These are phyloP conservation scores for Lophotriccus pileatus DNA, from an alignment of 2,797 vertebrate genomes.

Conservation along the genomic window DNA sequence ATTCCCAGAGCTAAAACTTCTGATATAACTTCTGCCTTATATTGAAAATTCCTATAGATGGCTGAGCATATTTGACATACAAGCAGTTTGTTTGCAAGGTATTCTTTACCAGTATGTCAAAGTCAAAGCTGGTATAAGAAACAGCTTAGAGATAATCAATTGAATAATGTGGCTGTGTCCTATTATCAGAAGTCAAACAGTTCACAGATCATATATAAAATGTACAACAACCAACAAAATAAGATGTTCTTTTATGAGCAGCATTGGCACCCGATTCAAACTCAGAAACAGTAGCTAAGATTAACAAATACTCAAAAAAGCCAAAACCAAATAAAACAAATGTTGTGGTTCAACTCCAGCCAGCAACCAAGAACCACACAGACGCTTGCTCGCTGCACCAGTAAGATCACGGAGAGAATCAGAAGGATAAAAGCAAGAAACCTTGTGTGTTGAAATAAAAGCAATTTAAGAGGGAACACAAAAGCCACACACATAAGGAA, in stretches of 20 bases:
- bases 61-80: not conserved
- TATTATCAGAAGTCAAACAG: not conserved
- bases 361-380: not conserved
- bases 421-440: not conserved
- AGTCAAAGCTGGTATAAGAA: not conserved
- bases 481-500: not conserved
- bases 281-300: not conserved
- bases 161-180: not conserved
- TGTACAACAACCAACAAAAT: not conserved
- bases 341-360: not conserved
- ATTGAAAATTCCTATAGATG: not conserved
- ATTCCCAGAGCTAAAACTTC: not conserved
- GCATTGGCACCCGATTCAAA: not conserved
- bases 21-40: not conserved
- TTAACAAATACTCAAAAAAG: not conserved
- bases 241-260: rapidly evolving
- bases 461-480: not conserved
- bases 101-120: not conserved
- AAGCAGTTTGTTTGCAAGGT: not conserved
- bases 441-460: not conserved
- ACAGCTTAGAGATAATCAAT: not conserved
- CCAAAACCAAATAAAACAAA: rapidly evolving
- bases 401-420: not conserved
- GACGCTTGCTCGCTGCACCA: rapidly evolving
- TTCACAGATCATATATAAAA: not conserved